Conservation (phyloP, 2,888 invertebrate species). For the Cantharis lateralis region DNA sequence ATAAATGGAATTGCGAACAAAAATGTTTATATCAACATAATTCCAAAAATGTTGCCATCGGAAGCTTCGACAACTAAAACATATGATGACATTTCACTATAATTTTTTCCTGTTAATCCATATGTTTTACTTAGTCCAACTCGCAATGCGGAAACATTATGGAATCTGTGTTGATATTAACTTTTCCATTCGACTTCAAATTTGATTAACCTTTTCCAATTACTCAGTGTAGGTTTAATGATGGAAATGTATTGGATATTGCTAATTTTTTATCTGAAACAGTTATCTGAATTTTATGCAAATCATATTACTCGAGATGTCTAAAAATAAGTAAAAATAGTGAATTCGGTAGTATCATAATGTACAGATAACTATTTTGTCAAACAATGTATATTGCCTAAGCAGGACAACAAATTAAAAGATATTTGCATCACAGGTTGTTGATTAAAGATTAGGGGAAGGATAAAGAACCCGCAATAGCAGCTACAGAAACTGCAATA, state of each 20-base stretch:
- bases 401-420: background rate
- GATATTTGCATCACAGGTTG: conserved; percentile 14
- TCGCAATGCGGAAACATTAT: background rate
- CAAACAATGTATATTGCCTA: background rate
- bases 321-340: background rate
- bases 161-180: background rate
- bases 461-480: conserved; percentile 44
- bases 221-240: background rate
- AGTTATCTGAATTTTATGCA: background rate
- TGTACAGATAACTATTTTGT: background rate
- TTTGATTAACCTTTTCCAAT: background rate
- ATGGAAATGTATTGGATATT: background rate
- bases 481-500: conserved; percentile 46
- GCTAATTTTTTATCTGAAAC: background rate
- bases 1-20: too few species aligned
- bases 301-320: background rate
- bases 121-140: background rate
- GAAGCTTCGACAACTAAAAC: background rate
- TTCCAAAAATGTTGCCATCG: background rate
- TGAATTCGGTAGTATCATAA: background rate
- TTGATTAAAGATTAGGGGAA: conserved; percentile 29
- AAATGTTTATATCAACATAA: background rate
- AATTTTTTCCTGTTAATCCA: too few species aligned
- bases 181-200: background rate
- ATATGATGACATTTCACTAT: too few species aligned